Conservation (phyloP, 37 sponge, comb jelly and placozoan species). For the Axinella damicornis region DNA sequence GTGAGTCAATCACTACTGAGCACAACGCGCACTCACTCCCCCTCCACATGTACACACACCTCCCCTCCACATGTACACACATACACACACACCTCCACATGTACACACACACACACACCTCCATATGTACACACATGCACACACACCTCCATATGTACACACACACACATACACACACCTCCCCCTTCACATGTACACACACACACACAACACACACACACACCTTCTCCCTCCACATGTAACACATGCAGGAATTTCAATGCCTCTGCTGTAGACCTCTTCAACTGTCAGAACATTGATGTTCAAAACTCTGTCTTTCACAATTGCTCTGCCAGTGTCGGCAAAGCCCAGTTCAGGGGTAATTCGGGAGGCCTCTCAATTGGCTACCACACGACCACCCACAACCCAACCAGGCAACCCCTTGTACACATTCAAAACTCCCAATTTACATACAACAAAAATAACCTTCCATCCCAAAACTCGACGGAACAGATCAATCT, state of each 20-base stretch:
- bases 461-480: neutral
- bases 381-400: slow-evolving; percentile 6
- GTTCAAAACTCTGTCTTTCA: slow-evolving; percentile 10
- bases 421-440: neutral
- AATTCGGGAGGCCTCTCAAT: slow-evolving; percentile 57
- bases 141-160: slow-evolving; percentile 23
- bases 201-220: too few species aligned
- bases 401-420: neutral
- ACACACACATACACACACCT: neutral
- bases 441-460: slow-evolving; percentile 27
- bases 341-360: slow-evolving; percentile 21
- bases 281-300: slow-evolving; percentile 16
- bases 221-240: too few species aligned
- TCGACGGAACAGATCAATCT: slow-evolving; percentile 8
- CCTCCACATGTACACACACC: neutral
- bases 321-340: slow-evolving; percentile 11
- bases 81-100: slow-evolving; percentile 33
- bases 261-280: slow-evolving; percentile 40
- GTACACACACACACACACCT: slow-evolving; percentile 32
- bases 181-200: neutral
- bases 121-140: slow-evolving; percentile 6
- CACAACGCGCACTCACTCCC: too few species aligned
- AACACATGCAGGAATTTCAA: slow-evolving; percentile 27
- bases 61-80: slow-evolving; percentile 1
- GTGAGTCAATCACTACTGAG: neutral